phyloP scores from a whole-genome alignment of 2,113 vertebrate genomes.

The Takifugu bimaculatus region DNA sequence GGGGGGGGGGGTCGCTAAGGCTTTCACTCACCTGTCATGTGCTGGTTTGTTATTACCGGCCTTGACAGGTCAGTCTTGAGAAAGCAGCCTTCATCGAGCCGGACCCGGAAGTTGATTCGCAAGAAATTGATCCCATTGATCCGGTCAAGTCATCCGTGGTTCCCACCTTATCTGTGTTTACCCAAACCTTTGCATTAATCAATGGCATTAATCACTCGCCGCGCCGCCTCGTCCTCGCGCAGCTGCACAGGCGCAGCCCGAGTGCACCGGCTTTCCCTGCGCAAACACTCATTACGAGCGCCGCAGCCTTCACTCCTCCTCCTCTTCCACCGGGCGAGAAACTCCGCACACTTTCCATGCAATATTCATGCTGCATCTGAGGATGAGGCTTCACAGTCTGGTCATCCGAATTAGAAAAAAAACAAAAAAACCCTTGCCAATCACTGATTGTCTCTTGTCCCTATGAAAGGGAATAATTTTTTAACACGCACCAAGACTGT shows the following conservation, averaged over 20 bases:
- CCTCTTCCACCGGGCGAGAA: constrained; percentile 78
- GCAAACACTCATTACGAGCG: constrained; percentile 65
- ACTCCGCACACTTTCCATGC: constrained; percentile 91
- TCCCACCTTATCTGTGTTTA: constrained; percentile 62
- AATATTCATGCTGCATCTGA: constrained; percentile 92
- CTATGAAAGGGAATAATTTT: constrained; percentile 96
- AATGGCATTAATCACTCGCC: constrained; percentile 63
- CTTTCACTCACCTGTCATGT: constrained; percentile 43
- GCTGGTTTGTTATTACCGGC: constrained; percentile 50
- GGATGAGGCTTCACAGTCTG: constrained; percentile 88
- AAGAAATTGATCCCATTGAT: constrained; percentile 62
- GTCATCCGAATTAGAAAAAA: constrained; percentile 83
- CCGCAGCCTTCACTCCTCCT: constrained; percentile 52
- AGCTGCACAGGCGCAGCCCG: constrained; percentile 13
- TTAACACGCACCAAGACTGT: constrained; percentile 92
- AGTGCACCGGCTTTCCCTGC: constrained; percentile 39
- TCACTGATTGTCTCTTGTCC: constrained; percentile 88
- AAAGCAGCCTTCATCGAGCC: constrained; percentile 45
- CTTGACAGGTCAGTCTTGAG: constrained; percentile 45
- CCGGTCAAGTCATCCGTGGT: constrained; percentile 53
- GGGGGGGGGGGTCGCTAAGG: not conserved
- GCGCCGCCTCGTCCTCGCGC: constrained; percentile 39
- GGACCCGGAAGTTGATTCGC: constrained; percentile 56
- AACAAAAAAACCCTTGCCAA: constrained; percentile 72
- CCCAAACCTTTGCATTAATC: constrained; percentile 65